Evolutionary conservation across 2,888 invertebrate species (phyloP).

Genomic region (Sarcophaga carnaria): DNA sequence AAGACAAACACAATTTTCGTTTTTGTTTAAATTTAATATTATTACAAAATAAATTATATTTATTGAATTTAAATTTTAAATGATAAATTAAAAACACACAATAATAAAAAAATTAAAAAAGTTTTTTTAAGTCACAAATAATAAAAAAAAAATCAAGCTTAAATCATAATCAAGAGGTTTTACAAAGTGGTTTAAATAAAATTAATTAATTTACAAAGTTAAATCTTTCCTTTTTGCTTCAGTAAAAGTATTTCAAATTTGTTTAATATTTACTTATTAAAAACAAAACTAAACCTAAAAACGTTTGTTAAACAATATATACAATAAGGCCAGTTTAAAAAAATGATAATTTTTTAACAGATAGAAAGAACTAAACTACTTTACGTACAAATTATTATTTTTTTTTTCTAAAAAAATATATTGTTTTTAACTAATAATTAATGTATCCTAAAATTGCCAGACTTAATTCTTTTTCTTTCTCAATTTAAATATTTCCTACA

Average conservation of each 20-base stretch:
- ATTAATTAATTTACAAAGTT: no score
- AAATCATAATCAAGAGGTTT: conserved; percentile 14
- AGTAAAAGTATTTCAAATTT: conserved; percentile 36
- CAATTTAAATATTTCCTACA: conserved; percentile 32
- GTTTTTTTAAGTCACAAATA: not conserved
- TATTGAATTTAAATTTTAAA: conserved; percentile 49
- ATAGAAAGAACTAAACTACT: no score
- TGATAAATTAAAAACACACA: conserved; percentile 34
- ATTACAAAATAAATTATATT: conserved; percentile 65
- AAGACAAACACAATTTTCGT: conserved; percentile 2
- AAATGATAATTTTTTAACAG: no score
- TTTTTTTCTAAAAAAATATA: no score
- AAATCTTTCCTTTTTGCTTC: no score
- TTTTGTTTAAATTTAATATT: conserved; percentile 53
- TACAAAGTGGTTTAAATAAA: no score
- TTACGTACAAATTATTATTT: no score
- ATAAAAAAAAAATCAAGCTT: conserved; percentile 14
- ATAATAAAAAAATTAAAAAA: conserved; percentile 4
- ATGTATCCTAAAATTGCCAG: no score
- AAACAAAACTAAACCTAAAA: conserved; percentile 33
- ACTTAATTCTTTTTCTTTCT: conserved; percentile 6
- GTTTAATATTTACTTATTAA: conserved; percentile 14
- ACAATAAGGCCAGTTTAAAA: no score
- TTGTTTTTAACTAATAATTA: no score
- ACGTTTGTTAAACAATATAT: no score